Evolutionary conservation across 1,140 invertebrate species (phyloP), one percentile per base, ranked within the genome.

Genomic region (Drosophila simulans): DNA sequence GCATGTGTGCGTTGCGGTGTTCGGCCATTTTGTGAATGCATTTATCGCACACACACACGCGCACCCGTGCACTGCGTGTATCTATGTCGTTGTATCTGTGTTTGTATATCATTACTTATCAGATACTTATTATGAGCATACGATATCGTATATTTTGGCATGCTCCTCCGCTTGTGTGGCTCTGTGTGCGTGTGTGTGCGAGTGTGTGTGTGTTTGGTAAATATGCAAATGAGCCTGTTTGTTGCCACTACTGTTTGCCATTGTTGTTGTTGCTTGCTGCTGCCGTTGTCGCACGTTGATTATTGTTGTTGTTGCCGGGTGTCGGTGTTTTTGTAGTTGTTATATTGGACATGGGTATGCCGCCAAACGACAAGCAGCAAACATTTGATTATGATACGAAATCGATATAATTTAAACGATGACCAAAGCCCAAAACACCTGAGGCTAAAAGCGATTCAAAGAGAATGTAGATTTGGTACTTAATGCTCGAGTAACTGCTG

Each of bases 301-400:
- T 83, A 80, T 84, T 83, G 80, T 83, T 54, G 46, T 22, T 62
- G 40, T 46, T 17, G 55, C 48, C 48, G 58, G 58, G 27, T 74
- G 76, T 80, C 75, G 75, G 71, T 85, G 84, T 89, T 88, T 88
- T 80, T 80, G 84, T 89, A 89, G 84, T 88, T 89, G 84, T 88
- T 89, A 89, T 83, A 83, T 70, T 64, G 64, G 58, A 52, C 81
- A 80, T 77, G 75, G 65, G 53, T 49, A 49, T 77, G 72, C 63
- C 82, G 77, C 78, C 83, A 88, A 75, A 88, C 83, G 83, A 43
- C 79, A 89, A 89, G 84, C 84, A 75, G 80, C 84, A 89, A 89
- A 89, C 84, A 89, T 89, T 89, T 88, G 84, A 89, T 89, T 89
- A 89, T 89, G 80, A 89, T 89, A 89, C 84, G 84, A 89, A 89